Base-by-base conservation (phyloP, 2,113 vertebrate species). In the Trematomus loennbergii region DNA sequence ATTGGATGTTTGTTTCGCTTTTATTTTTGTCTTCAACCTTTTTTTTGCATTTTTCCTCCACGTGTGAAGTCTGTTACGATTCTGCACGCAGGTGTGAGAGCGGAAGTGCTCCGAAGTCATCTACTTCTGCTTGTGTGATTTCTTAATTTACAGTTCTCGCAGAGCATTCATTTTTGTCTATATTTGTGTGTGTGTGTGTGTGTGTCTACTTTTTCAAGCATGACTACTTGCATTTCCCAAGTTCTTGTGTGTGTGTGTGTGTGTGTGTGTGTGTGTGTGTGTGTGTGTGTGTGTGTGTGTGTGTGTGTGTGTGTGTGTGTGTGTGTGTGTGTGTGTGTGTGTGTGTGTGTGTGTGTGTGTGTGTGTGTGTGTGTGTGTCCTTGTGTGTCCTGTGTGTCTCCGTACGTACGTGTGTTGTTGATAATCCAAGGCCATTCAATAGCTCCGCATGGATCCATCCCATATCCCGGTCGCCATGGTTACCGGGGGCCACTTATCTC, bases 401-500 rank as follows among this genome's bases (percentile, higher is more conserved):
- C 13, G 33, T 76, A 68, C 62, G 20, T 73, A 3, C 57, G 67
- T 59, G 64, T 87, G 79, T 82, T 70, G n/a, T n/a, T 72, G 74
- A 90, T 86, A 92, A 91, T 88, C 88, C 89, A 89, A 90, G 90
- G 88, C 82, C 91, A 87, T 89, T 92, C 90, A 91, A 72, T 81
- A 74, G 86, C 85, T 15, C 91, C 66, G 46, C 83, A 87, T 88
- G 87, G 75, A 90, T 89, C 89, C 82, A 88, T 93, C 91, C 88
- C 87, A 88, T 92, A 90, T 85, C 84, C 88, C 18, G 52, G 83
- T 91, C 12, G 46, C 73, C 84, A 87, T 93, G 90, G 89, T 87
- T 85, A 93, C 92, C 3, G 29, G 67, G 82, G 82, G 81, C 89
- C 91, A 93, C 89, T 94, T 94, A 94, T 93, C 90, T 91, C 89